These are phyloP conservation scores for Hypomesus transpacificus DNA, from an alignment of 2,113 vertebrate species.

Conservation along the genomic window DNA sequence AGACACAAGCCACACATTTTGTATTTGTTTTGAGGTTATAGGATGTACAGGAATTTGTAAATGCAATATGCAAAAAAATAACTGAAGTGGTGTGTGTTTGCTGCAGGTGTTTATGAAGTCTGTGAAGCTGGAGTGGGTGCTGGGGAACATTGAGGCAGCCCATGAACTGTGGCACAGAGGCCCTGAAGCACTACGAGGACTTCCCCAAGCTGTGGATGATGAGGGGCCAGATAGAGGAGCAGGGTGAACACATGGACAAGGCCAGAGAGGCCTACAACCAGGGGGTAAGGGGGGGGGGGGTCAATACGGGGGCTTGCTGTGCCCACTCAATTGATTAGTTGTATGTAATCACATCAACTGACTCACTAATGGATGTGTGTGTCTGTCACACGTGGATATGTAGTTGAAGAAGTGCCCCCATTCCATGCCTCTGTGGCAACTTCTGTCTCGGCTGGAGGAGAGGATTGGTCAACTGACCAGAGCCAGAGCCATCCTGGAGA, in stretches of 20 bases:
- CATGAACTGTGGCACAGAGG: constrained; percentile 93
- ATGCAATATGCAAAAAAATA: neutral
- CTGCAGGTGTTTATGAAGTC: constrained; percentile 97
- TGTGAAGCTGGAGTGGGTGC: constrained; percentile 96
- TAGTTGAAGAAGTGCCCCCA: constrained; percentile 97
- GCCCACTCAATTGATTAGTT: neutral
- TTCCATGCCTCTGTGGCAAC: constrained; percentile 86
- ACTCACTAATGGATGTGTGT: neutral
- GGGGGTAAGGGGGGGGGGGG: constrained; percentile 76
- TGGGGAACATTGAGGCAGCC: constrained; percentile 88
- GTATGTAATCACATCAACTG: neutral
- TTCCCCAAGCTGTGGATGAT: constrained; percentile 99
- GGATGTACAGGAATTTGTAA: no score
- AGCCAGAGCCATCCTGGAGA: constrained; percentile 94
- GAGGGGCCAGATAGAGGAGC: constrained; percentile 95
- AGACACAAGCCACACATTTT: no score
- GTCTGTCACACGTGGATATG: neutral
- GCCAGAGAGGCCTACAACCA: constrained; percentile 93
- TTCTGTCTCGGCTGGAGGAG: constrained; percentile 91
- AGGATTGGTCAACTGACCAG: constrained; percentile 90
- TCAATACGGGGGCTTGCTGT: neutral
- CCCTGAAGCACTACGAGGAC: constrained; percentile 92
- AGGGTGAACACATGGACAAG: constrained; percentile 83
- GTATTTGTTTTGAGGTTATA: no score
- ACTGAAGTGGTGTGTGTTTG: neutral